These are phyloP conservation scores for Sceloporus tristichus DNA, from an alignment of 2,113 vertebrate genomes.

Conservation along the genomic window DNA sequence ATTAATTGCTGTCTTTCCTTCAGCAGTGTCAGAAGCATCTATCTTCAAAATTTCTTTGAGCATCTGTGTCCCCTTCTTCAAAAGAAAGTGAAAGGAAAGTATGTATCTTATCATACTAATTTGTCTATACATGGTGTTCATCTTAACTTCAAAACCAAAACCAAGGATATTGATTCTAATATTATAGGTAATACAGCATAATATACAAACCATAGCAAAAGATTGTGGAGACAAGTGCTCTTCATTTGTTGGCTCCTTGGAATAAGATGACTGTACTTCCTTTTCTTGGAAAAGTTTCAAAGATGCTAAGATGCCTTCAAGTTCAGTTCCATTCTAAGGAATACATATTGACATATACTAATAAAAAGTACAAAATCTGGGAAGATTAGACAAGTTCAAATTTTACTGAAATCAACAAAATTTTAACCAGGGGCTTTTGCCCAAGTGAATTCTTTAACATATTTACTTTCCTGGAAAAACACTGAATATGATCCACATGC, in stretches of 20 bases:
- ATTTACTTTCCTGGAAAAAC: no score
- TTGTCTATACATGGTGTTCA: not conserved
- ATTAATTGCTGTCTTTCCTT: conserved; percentile 62
- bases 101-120: not conserved
- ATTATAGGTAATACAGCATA: conserved; percentile 25
- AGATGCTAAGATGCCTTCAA: conserved; percentile 89
- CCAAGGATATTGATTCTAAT: conserved; percentile 20
- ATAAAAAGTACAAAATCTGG: not conserved
- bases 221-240: conserved; percentile 95
- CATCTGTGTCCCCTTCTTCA: conserved; percentile 94
- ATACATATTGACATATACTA: conserved; percentile 14
- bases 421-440: not conserved
- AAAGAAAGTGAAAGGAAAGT: conserved; percentile 38
- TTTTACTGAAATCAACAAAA: conserved; percentile 3
- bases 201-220: conserved; percentile 91
- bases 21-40: conserved; percentile 79
- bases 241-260: conserved; percentile 75
- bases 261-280: conserved; percentile 70
- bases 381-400: conserved; percentile 2
- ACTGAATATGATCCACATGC: no score
- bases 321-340: conserved; percentile 82
- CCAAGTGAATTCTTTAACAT: no score
- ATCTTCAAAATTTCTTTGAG: conserved; percentile 99
- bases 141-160: not conserved
- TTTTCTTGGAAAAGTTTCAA: conserved; percentile 86